Evolutionary conservation across 2,888 invertebrate species (phyloP).

Genomic region (Synanthedon tipuliformis): DNA sequence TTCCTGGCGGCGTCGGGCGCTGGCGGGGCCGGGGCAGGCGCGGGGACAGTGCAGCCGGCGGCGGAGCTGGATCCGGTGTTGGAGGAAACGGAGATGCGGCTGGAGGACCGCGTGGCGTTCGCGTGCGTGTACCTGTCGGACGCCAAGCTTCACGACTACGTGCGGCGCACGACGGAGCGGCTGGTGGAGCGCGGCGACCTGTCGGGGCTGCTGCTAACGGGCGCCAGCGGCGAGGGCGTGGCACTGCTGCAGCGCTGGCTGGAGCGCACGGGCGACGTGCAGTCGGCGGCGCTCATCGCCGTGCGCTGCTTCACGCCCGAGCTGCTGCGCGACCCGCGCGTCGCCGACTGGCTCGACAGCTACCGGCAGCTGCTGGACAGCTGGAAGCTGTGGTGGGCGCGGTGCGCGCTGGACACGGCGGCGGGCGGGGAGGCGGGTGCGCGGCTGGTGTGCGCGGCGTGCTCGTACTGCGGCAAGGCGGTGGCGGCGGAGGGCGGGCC

Average conservation of each 20-base stretch:
- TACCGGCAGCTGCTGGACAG: conserved; percentile 87
- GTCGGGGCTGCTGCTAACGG: conserved; percentile 81
- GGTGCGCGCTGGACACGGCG: conserved; percentile 92
- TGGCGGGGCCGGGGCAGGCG: conserved; percentile 26
- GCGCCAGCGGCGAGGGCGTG: conserved; percentile 80
- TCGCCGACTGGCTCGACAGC: conserved; percentile 79
- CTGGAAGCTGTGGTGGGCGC: conserved; percentile 91
- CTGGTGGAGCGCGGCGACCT: conserved; percentile 83
- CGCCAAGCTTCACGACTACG: conserved; percentile 80
- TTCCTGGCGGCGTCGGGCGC: conserved; percentile 87
- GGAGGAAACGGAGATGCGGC: conserved; percentile 86
- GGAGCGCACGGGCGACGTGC: conserved; percentile 89
- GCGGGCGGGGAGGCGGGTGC: conserved; percentile 70
- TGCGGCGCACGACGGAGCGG: conserved; percentile 76
- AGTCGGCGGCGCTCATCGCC: conserved; percentile 87
- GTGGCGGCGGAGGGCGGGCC: conserved; percentile 81
- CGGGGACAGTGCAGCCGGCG: conserved; percentile 19
- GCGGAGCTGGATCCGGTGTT: conserved; percentile 43
- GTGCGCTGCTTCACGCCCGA: conserved; percentile 82
- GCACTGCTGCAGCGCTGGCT: conserved; percentile 87
- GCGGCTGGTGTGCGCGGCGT: conserved; percentile 74
- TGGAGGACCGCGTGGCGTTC: conserved; percentile 92
- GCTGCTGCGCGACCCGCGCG: conserved; percentile 74
- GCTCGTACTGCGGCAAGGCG: conserved; percentile 95
- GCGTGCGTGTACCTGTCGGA: conserved; percentile 89